Evolutionary conservation across 2,888 invertebrate genomes (phyloP), one percentile per base, ranked within the genome.

Genomic region (Orthonevra nobilis): DNA sequence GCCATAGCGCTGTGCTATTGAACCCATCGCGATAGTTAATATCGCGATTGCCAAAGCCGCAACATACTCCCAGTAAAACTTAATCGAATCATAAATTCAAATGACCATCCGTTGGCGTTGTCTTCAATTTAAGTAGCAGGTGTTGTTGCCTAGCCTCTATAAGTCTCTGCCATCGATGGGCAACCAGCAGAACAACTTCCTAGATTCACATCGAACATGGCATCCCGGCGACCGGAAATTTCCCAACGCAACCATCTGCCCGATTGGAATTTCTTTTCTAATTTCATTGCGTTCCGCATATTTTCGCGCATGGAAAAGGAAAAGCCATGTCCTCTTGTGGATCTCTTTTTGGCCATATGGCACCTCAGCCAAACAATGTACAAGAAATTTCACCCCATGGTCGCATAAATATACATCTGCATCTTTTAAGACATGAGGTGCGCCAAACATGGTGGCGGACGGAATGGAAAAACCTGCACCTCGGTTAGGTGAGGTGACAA

Each of bases 361-460:
- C 58, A 77, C 58, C 50, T n/a, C 48, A 26, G 14, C 15, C 9
- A 1, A n/a, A 7, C 15, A 36, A 15, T 26, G 23, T 19, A 60
- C 50, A 60, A 69, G 56, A 44, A 26, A 23, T 23, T 5, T 14
- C 34, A 26, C 61, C 23, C n/a, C 28, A 15, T 52, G 54, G 9
- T 19, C 19, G 26, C 61, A 38, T n/a, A n/a, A n/a, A n/a, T n/a
- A n/a, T n/a, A n/a, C n/a, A n/a, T n/a, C n/a, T n/a, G n/a, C n/a
- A n/a, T n/a, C n/a, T n/a, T n/a, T n/a, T n/a, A n/a, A n/a, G 56
- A 42, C 40, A 28, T 46, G 30, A 77, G 75, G 75, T 77, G 75
- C 75, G 61, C 61, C 60, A 23, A 26, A 36, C 30, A 52, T 61
- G 42, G 15, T 23, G 42, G 32, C 32, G 40, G 7, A 9, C n/a